These are phyloP conservation scores for Strix aluco DNA, from an alignment of 2,113 vertebrate genomes.

Conservation along the genomic window DNA sequence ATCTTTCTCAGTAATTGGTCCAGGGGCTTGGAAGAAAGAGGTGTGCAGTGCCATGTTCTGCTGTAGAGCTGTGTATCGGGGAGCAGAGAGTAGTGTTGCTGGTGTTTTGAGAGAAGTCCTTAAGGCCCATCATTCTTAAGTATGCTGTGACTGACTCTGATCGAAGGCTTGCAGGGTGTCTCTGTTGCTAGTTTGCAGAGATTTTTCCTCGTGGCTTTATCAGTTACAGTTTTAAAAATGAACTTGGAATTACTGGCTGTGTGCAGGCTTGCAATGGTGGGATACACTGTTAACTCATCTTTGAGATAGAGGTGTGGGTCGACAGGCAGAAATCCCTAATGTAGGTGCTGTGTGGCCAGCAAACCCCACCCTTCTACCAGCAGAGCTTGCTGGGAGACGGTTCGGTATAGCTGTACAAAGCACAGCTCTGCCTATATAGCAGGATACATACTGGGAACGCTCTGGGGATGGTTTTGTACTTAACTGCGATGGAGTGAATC, in stretches of 20 bases:
- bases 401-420: neutral
- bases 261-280: neutral
- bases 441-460: neutral
- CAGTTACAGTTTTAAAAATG: neutral
- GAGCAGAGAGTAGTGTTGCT: neutral
- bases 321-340: neutral
- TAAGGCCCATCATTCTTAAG: neutral
- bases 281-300: neutral
- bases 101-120: neutral
- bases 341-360: neutral
- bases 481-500: constrained; percentile 11
- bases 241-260: neutral
- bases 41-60: neutral
- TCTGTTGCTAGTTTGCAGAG: neutral
- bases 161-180: neutral
- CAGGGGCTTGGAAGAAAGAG: neutral
- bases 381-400: neutral
- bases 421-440: neutral
- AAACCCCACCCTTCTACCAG: neutral
- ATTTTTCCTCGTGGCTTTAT: neutral
- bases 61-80: neutral
- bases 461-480: neutral
- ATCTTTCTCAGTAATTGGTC: neutral
- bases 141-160: neutral
- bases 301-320: neutral